Base-by-base conservation (phyloP, 2,888 invertebrate species). In the Chirona hameri region DNA sequence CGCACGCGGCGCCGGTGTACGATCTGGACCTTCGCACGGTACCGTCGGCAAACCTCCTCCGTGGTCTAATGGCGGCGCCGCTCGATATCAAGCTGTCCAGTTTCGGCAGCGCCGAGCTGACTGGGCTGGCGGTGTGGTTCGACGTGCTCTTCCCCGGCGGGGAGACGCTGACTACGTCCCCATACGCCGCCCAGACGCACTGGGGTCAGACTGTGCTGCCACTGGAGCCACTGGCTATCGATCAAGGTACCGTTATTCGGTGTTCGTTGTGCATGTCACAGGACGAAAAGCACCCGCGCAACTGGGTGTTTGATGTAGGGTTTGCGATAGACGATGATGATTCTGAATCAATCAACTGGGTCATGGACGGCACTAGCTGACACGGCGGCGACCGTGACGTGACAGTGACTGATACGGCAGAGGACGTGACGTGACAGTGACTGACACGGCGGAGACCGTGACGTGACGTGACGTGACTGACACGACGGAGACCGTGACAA, bases 91-190 rank as follows among this genome's bases (percentile, higher is more conserved):
- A 39, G 39, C 82, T 85, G 81, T 55, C 81, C 24, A 84, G 85
- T 46, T 84, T 85, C 84, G 85, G 85, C 46, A 82, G 83, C 18
- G 82, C 84, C 24, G 82, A 76, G 29, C 82, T 83, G 79, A 85
- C 84, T 81, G 82, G 84, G 48, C 81, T 85, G 48, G 84, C 83
- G 18, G 55, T 84, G 29, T 85, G 85, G 85, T 85, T 85, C 55
- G 85, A 85, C 69, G 85, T 85, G 27, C 82, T 60, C 72, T 85
- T 85, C 83, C 85, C 85, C 5, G 83, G 84, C n/a, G 84, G 84
- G 18, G 76, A 81, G 27, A 83, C 81, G 46, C 79, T 85, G 7
- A 84, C 83, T 31, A 85, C 85, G 29, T 85, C 85, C 18, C 85
- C 85, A n/a, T 83, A 85, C 60, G 79, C 76, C 48, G 83, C 84